Evolutionary conservation across 2,797 vertebrate genomes (phyloP).

Genomic region (Thripadectes ignobilis): DNA sequence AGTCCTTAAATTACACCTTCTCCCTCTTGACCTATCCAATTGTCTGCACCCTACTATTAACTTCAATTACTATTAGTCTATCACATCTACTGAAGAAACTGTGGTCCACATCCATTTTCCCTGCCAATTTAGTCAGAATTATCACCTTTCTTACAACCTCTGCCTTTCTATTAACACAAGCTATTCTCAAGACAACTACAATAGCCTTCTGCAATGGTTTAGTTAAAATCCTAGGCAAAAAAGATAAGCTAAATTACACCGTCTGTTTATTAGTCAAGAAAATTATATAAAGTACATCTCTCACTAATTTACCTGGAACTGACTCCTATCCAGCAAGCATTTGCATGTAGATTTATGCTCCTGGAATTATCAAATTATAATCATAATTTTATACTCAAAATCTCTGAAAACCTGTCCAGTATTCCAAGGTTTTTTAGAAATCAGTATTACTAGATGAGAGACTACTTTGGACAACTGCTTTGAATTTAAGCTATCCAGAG

Average conservation of each 20-base stretch:
- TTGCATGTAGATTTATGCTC: background rate
- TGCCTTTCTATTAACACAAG: background rate
- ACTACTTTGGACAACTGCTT: background rate
- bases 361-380: background rate
- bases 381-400: background rate
- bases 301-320: background rate
- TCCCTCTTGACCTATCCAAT: background rate
- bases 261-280: background rate
- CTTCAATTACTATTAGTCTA: background rate
- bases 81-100: background rate
- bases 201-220: background rate
- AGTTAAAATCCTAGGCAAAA: background rate
- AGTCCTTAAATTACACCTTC: background rate
- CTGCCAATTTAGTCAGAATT: background rate
- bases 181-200: background rate
- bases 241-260: background rate
- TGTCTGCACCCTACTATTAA: background rate
- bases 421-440: background rate
- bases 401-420: background rate
- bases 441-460: background rate
- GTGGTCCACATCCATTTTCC: background rate
- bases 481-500: background rate
- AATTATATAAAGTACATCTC: background rate
- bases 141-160: background rate
- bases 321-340: background rate